Conservation (phyloP, 2,797 vertebrate genomes). For the Anguilla obscura region DNA sequence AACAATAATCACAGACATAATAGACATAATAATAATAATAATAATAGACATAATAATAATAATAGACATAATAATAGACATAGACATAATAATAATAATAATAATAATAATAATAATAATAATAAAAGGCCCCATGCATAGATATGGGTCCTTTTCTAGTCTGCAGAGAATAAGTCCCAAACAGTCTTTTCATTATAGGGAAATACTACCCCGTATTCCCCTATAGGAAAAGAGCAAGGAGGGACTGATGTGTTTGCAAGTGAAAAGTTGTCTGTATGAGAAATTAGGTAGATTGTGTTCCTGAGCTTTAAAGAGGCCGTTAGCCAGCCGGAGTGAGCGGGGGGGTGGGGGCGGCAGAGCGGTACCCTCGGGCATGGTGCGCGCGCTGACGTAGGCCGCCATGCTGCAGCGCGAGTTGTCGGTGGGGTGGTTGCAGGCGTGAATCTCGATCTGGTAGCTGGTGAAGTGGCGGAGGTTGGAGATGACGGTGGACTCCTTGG, state of each 20-base stretch:
- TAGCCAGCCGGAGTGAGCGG: no score
- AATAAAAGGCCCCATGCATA: neutral
- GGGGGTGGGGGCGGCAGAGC: neutral
- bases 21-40: neutral
- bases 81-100: no score
- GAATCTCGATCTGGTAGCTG: constrained; percentile 93
- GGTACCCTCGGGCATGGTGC: constrained; percentile 93
- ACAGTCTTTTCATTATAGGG: neutral
- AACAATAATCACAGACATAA: neutral
- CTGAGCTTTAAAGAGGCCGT: neutral
- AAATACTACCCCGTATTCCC: neutral
- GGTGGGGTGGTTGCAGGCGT: constrained; percentile 85
- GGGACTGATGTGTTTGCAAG: neutral
- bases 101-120: no score
- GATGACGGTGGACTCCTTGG: constrained; percentile 88
- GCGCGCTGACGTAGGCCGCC: constrained; percentile 88
- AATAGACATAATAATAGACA: no score
- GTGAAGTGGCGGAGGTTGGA: constrained; percentile 91
- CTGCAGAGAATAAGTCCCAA: neutral
- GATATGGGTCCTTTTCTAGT: neutral
- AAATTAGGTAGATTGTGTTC: neutral
- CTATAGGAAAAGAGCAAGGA: constrained; percentile 19
- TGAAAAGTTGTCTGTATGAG: neutral
- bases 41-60: no score
- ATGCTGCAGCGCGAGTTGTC: constrained; percentile 84